Evolutionary conservation across 2,113 vertebrate species (phyloP).

Genomic region (Echinops telfairi): DNA sequence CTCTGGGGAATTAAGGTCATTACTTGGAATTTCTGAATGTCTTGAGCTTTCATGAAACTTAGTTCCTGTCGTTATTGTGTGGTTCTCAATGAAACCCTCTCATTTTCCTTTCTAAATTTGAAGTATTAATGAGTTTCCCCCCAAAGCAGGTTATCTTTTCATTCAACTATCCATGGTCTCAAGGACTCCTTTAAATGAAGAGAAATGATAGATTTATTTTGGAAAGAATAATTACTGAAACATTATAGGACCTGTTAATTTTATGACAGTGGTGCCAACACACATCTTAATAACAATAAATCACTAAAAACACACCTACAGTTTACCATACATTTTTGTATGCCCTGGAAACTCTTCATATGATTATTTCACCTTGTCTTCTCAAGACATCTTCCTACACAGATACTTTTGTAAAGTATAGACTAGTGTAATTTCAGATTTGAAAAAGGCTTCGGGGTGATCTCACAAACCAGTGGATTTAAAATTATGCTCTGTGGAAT

Average conservation of each 20-base stretch:
- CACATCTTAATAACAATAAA: neutral
- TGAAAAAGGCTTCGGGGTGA: neutral
- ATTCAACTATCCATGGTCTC: neutral
- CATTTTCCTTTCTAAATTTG: constrained; percentile 53
- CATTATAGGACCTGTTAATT: neutral
- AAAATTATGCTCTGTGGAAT: neutral
- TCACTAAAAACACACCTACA: constrained; percentile 4
- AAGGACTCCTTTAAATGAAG: constrained; percentile 23
- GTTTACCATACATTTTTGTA: neutral
- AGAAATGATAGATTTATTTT: neutral
- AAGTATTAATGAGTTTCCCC: constrained; percentile 44
- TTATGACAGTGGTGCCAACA: constrained; percentile 6
- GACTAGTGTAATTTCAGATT: constrained; percentile 37
- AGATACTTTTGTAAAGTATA: constrained; percentile 7
- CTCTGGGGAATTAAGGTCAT: constrained; percentile 77
- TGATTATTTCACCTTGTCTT: neutral
- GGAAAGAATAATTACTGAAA: constrained; percentile 43
- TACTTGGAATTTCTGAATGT: constrained; percentile 71
- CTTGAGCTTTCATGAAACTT: constrained; percentile 63
- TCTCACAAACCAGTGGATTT: neutral
- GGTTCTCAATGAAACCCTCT: constrained; percentile 52
- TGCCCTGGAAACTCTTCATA: neutral
- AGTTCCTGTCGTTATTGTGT: constrained; percentile 73
- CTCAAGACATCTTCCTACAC: neutral
- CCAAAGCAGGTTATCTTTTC: constrained; percentile 34